Evolutionary conservation across 2,888 invertebrate species (phyloP).

Genomic region (Hirtodrosophila cameraria): DNA sequence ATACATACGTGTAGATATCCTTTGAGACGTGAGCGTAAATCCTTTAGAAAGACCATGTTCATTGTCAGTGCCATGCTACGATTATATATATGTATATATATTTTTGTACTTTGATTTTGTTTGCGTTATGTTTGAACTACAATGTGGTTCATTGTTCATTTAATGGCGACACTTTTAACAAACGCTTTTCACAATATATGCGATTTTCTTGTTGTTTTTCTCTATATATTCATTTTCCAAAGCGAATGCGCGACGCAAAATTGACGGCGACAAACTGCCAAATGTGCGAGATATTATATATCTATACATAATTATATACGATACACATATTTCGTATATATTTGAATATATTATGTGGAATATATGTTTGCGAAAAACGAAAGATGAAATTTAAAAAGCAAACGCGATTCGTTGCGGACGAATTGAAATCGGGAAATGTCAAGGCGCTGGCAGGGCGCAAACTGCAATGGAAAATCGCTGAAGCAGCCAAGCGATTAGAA

Average conservation of each 20-base stretch:
- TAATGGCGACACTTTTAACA: conserved; percentile 14
- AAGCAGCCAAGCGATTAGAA: conserved; percentile 72
- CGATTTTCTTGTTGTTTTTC: conserved; percentile 35
- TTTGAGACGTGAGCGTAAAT: conserved; percentile 83
- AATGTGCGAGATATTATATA: conserved; percentile 53
- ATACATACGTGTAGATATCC: conserved; percentile 84
- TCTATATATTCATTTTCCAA: conserved; percentile 62
- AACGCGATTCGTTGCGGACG: conserved; percentile 49
- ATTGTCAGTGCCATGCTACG: conserved; percentile 81
- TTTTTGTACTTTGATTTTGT: conserved; percentile 22
- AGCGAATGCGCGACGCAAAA: conserved; percentile 70
- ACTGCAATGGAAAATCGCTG: conserved; percentile 61
- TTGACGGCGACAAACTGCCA: conserved; percentile 65
- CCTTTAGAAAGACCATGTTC: conserved; percentile 84
- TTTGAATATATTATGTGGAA: conserved; percentile 17
- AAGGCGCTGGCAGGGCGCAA: conserved; percentile 71
- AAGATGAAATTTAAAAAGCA: too few species aligned
- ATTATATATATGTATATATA: background rate
- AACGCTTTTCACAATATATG: conserved; percentile 27
- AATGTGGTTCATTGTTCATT: conserved; percentile 21
- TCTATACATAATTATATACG: conserved; percentile 10
- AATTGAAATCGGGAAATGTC: conserved; percentile 63
- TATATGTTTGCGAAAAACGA: conserved; percentile 32
- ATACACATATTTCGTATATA: conserved; percentile 7
- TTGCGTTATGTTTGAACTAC: conserved; percentile 14